Evolutionary conservation across 2,888 invertebrate species (phyloP), one percentile per base, ranked within the genome.

Genomic region (Philaethria dido): DNA sequence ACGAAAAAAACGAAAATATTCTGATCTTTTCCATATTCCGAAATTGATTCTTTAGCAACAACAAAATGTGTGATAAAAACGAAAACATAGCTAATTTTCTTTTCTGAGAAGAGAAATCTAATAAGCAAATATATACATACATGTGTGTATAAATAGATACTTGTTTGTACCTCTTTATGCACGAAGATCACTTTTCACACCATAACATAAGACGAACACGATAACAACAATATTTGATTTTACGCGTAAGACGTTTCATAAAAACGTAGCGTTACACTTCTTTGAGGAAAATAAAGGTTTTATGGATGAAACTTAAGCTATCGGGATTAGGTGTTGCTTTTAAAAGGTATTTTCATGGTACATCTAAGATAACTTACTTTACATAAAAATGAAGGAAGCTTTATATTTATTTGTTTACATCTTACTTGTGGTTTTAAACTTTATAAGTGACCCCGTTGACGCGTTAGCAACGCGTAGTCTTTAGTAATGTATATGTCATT

Each of bases 201-300:
- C 50, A 29, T 50, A 50, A 59, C 29, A 59, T 59, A 50, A 59
- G 11, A 64, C n/a, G 59, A 64, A 59, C 50, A 13, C 25, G 64
- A 59, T 59, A 64, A 64, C 59, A 59, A 59, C 42, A 57, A 59
- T 57, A 64, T 64, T 64, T 64, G 59, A 64, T 59, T 42, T 59
- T 59, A 64, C 57, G 50, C 42, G 18, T 60, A 60, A 60, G 18
- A 60, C 45, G 45, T 59, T 29, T 47, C 29, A 59, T 59, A 59
- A 60, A 59, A 50, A 59, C 14, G 57, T 42, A 42, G 11, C 59
- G 42, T 64, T 64, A 59, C 64, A 59, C 50, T 50, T 64, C 42
- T 39, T 59, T 29, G 50, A 42, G 48, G 59, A 44, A 64, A 64
- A 64, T 64, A 59, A 64, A 50, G 18, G 48, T 25, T 59, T 64